Evolutionary conservation across 2,888 invertebrate genomes (phyloP), one percentile per base, ranked within the genome.

Genomic region (Parnassius apollo): DNA sequence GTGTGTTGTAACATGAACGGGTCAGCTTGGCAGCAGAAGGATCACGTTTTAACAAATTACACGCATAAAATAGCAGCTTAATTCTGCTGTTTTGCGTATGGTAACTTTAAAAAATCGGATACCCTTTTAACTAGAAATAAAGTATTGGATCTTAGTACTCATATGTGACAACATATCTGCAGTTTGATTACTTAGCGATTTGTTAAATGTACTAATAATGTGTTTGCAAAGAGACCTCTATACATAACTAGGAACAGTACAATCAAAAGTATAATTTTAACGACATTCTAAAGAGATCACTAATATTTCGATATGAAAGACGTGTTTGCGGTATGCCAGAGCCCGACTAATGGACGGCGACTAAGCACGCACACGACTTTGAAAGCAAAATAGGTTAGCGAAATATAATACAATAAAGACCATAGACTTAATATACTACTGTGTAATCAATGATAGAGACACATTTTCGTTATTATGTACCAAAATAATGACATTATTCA

Each of bases 311-410:
- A 58, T 50, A 58, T 58, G 42, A 58, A 44, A 42, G 50, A 61
- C 45, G 56, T 12, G 52, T 61, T 51, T 51, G 56, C 35, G 57
- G 56, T 45, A 9, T 12, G 10, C 53, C 22, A n/a, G 25, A 51
- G 25, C 42, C 3, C 35, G 42, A 45, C 61, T 61, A 61, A 61
- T 61, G 57, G 56, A 61, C 51, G 35, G 18, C 52, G 18, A 55
- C 57, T 52, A 61, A 57, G 61, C 61, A 46, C 10, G 57, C 18
- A 51, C 61, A 52, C 42, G 46, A 45, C 57, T 25, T 52, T 53
- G 53, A 42, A 13, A 13, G 50, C 44, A 42, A 56, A 61, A 56
- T 46, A 50, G 25, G 35, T 44, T 44, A 55, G 60, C 55, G 11
- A 56, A 56, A 56, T 46, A 9, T 46, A 56, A 45, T 45, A 56